Conservation (phyloP, 92 coral and sea anemone species). For the Anthopleura xanthogrammica region DNA sequence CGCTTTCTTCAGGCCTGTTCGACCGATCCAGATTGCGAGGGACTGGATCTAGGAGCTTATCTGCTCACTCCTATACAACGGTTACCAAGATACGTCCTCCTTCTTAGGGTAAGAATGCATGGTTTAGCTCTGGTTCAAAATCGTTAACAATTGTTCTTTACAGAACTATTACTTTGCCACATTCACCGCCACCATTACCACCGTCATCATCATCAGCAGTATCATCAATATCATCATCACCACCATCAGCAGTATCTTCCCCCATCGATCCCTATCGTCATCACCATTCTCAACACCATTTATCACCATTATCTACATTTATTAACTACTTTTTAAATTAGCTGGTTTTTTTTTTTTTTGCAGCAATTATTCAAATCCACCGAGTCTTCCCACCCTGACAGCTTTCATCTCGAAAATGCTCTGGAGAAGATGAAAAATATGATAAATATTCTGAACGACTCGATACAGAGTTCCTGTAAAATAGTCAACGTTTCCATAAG, state of each 20-base stretch:
- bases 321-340: too few relatives aligned
- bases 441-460: constrained; percentile 89
- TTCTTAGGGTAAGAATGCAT: constrained; percentile 73
- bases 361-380: constrained; percentile 97
- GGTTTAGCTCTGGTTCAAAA: too few relatives aligned
- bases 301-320: not conserved
- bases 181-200: too few relatives aligned
- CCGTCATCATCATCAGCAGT: too few relatives aligned
- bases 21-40: constrained; percentile 77
- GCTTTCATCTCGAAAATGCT: constrained; percentile 88
- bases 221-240: too few relatives aligned
- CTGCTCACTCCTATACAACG: constrained; percentile 97
- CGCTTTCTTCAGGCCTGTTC: constrained; percentile 87
- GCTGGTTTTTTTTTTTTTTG: not conserved
- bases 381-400: constrained; percentile 90
- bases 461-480: constrained; percentile 89
- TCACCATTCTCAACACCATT: not conserved
- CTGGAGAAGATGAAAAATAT: constrained; percentile 91
- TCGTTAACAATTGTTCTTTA: too few relatives aligned
- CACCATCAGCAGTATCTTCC: too few relatives aligned
- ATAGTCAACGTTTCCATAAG: constrained; percentile 54
- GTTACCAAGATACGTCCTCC: constrained; percentile 89
- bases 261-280: not conserved
- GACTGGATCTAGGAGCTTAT: constrained; percentile 86
- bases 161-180: too few relatives aligned